These are phyloP conservation scores for Athalia rosae DNA, from an alignment of 2,888 invertebrate species.

Conservation along the genomic window DNA sequence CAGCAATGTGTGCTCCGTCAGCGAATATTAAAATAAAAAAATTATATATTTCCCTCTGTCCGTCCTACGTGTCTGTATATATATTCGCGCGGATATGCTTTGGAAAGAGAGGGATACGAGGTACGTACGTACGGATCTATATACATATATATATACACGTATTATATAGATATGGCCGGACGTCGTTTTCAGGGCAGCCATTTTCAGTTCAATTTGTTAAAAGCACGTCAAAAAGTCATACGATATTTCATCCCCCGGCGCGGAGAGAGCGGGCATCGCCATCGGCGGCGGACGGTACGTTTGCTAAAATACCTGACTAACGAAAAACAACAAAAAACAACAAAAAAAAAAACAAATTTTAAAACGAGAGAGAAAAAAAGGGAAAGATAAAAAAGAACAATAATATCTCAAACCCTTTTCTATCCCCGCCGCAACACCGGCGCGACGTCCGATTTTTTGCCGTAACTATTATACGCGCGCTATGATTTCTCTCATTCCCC, in stretches of 20 bases:
- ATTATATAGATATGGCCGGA: constrained; percentile 52
- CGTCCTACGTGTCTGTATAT: constrained; percentile 48
- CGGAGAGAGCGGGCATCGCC: constrained; percentile 6
- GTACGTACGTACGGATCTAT: background rate
- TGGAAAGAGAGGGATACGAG: constrained; percentile 28
- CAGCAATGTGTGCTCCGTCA: constrained; percentile 66
- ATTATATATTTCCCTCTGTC: constrained; percentile 52
- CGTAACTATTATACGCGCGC: too few species aligned
- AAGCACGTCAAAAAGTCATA: constrained; percentile 71
- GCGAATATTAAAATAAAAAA: constrained; percentile 67
- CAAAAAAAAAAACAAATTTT: too few species aligned
- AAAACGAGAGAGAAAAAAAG: background rate
- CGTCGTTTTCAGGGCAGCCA: constrained; percentile 67
- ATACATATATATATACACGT: too few species aligned
- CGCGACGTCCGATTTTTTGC: too few species aligned
- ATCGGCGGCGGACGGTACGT: background rate
- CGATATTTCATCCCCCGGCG: constrained; percentile 65
- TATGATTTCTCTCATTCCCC: background rate
- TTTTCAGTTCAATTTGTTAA: constrained; percentile 72
- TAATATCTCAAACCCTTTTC: background rate
- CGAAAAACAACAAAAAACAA: background rate
- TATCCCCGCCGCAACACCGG: too few species aligned
- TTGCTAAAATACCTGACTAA: constrained; percentile 7
- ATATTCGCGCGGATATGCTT: constrained; percentile 12
- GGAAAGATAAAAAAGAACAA: background rate